Evolutionary conservation across 2,797 vertebrate genomes (phyloP).

Genomic region (Glossophaga mutica): DNA sequence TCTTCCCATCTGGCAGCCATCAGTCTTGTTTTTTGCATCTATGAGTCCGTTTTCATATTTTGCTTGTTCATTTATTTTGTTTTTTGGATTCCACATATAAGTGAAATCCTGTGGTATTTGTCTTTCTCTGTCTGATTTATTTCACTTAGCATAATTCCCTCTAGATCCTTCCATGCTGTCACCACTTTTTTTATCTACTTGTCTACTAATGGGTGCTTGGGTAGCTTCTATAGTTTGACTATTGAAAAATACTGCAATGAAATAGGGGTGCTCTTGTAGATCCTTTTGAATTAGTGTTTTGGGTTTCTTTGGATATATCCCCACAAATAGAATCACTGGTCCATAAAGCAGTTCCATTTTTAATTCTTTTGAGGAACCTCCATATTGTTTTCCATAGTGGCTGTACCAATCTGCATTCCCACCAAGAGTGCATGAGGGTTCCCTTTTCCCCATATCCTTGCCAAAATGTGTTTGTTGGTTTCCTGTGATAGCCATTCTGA

Average conservation of each 20-base stretch:
- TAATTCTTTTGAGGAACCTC: background rate
- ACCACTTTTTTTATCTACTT: background rate
- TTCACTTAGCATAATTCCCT: background rate
- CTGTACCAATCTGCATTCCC: background rate
- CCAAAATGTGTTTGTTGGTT: background rate
- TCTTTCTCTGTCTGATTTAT: background rate
- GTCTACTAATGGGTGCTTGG: background rate
- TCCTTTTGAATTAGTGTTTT: background rate
- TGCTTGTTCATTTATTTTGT: background rate
- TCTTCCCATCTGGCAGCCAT: background rate
- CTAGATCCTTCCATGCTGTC: background rate
- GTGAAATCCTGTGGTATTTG: background rate
- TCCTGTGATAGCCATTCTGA: background rate
- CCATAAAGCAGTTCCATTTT: background rate
- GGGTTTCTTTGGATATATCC: background rate
- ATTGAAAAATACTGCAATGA: background rate
- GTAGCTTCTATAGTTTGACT: background rate
- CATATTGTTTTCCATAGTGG: background rate
- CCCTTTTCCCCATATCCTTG: background rate
- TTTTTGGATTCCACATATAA: background rate
- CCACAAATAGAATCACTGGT: background rate
- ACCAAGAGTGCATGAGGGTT: background rate
- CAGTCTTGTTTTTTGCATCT: background rate
- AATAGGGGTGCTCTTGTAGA: background rate
- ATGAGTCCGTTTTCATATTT: background rate